Conservation (phyloP, 2,797 vertebrate genomes). For the Fratercula arctica region DNA sequence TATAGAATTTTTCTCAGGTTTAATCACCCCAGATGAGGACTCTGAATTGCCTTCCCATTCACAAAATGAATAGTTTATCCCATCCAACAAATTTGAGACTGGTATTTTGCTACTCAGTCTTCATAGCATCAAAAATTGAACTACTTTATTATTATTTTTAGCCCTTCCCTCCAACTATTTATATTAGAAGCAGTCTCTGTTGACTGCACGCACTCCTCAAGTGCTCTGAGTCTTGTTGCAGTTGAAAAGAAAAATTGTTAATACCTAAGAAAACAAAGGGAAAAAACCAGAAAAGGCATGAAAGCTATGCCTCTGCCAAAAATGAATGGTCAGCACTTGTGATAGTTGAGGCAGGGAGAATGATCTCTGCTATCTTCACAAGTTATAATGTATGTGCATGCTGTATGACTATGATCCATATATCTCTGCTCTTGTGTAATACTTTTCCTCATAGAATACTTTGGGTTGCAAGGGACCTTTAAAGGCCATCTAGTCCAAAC, state of each 20-base stretch:
- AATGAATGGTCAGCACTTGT: neutral
- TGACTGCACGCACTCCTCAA: neutral
- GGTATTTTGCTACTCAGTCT: neutral
- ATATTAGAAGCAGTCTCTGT: neutral
- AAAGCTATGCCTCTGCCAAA: neutral
- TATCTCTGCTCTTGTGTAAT: neutral
- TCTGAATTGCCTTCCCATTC: slow-evolving; percentile 34
- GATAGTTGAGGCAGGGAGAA: neutral
- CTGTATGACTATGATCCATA: neutral
- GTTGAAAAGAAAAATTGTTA: neutral
- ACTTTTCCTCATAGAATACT: neutral
- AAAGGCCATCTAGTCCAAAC: neutral
- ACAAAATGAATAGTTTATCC: slow-evolving; percentile 31
- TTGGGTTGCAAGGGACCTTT: neutral
- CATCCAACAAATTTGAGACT: slow-evolving; percentile 6
- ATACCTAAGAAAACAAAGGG: neutral
- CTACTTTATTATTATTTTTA: neutral
- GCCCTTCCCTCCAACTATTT: neutral
- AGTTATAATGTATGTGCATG: neutral
- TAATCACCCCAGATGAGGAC: slow-evolving; percentile 23
- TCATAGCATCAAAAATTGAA: neutral
- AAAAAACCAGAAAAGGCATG: neutral
- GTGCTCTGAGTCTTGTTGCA: neutral
- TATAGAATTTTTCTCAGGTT: slow-evolving; percentile 37
- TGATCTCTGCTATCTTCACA: neutral